Evolutionary conservation across 2,888 invertebrate species (phyloP), one percentile per base, ranked within the genome.

Genomic region (Dasypolia templi): DNA sequence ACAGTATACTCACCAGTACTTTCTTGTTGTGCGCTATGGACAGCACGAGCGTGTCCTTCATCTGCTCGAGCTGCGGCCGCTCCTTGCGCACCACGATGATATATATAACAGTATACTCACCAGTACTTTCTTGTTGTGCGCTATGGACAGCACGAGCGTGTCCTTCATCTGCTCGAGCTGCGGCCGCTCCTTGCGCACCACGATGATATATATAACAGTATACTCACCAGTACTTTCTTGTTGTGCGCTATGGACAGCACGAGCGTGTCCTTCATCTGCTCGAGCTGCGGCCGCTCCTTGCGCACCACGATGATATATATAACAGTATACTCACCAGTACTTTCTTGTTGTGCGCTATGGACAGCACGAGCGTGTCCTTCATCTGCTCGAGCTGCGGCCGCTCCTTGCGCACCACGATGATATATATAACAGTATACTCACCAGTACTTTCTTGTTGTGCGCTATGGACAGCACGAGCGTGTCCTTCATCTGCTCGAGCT

Each of bases 151-250:
- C 64, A 99, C 99, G 70, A 99, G 97, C 84, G 96, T 97, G 92
- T 98, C 98, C 93, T 99, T 99, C 96, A 98, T 98, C 93, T 98
- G 98, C 92, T 99, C 99, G 26, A 99, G 96, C 87, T 98, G 97
- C 0, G 99, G 99, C 87, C 98, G 97, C 94, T 99, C 99, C 93
- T 98, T 98, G 61, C 98, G 97, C 39, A 99, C 99, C 72, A 99
- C 98, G 86, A 98, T 98, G 53, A n/a, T n/a, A n/a, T n/a, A 35
- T 35, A 35, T 22, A 32, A 58, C 32, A 58, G 58, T 35, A 12
- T 29, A 53, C 92, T 85, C 56, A 95, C 96, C 77, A 98, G 94
- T 44, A 97, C 97, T 89, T 97, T 97, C 94, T 97, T 98, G 89
- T 98, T 98, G 84, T 97, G 97, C 0, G 98, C 98, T 76, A 98